Percentiles rank a stretch among this genome's conserved stretches.
Conservation (phyloP, 2,113 vertebrate species). For the Nycticebus coucang region DNA sequence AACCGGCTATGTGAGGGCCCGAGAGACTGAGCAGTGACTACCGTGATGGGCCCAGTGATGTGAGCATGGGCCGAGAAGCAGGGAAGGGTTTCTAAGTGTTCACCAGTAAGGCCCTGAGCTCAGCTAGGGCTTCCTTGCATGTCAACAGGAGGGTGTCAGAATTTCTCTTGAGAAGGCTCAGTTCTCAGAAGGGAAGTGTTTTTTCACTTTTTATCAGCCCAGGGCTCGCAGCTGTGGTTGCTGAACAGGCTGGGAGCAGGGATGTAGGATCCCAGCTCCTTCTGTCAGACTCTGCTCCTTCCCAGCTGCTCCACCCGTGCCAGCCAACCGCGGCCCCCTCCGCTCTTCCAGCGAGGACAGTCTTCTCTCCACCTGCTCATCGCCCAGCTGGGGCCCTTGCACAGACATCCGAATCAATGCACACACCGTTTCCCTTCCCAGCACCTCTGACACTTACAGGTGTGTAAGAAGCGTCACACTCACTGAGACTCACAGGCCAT, state of each 20-base stretch:
- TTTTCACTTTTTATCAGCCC: neutral
- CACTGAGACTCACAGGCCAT: neutral
- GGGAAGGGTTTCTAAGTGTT: neutral
- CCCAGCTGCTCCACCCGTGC: neutral
- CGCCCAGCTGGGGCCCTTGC: neutral
- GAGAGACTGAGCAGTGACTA: neutral
- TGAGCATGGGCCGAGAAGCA: too few species aligned
- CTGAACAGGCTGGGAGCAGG: neutral
- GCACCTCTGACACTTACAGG: neutral
- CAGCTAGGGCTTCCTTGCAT: neutral
- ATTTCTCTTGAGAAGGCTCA: neutral
- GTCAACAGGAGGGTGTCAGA: neutral
- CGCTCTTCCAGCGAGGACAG: neutral
- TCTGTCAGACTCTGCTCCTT: neutral
- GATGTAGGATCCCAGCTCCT: neutral
- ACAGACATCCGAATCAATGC: neutral
- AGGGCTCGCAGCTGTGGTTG: neutral
- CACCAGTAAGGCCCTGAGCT: too few species aligned
- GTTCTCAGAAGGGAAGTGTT: constrained; percentile 34
- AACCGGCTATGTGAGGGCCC: neutral
- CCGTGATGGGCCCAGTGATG: neutral
- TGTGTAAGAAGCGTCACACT: neutral
- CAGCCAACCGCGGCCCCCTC: neutral
- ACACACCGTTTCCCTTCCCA: neutral
- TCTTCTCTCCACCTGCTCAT: accelerated